These are phyloP conservation scores for Notothenia rossii DNA, from an alignment of 2,113 vertebrate genomes.

Conservation along the genomic window DNA sequence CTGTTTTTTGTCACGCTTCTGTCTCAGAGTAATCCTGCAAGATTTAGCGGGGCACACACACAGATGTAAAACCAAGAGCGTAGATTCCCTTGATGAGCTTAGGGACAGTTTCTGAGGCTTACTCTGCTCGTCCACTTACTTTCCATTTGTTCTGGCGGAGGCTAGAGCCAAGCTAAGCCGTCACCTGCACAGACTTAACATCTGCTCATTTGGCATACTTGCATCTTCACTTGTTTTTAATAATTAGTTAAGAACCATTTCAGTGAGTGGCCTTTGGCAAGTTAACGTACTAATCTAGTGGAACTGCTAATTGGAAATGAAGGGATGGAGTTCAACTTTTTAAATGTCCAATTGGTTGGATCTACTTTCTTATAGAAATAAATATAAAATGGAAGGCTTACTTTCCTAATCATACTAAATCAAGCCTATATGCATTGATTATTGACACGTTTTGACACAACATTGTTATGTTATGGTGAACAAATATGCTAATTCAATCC, in stretches of 20 bases:
- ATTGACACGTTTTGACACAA: not conserved
- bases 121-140: constrained; percentile 59
- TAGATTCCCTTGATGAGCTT: constrained; percentile 72
- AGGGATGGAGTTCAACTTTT: not conserved
- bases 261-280: not conserved
- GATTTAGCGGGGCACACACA: constrained; percentile 34
- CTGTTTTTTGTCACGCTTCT: not conserved
- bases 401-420: too few species aligned
- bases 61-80: constrained; percentile 51
- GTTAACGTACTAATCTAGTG: not conserved
- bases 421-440: not conserved
- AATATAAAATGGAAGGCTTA: not conserved
- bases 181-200: constrained; percentile 42
- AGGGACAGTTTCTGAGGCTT: constrained; percentile 65
- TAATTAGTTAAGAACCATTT: not conserved
- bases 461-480: not conserved
- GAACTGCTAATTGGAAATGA: not conserved
- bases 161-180: constrained; percentile 55
- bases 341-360: not conserved
- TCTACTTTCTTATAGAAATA: not conserved
- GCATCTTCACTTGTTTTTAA: not conserved
- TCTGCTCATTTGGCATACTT: constrained; percentile 3
- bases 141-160: constrained; percentile 56
- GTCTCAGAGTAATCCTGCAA: constrained; percentile 53
- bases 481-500: not conserved